Evolutionary conservation across 2,797 vertebrate species (phyloP).

Genomic region (Netta rufina): DNA sequence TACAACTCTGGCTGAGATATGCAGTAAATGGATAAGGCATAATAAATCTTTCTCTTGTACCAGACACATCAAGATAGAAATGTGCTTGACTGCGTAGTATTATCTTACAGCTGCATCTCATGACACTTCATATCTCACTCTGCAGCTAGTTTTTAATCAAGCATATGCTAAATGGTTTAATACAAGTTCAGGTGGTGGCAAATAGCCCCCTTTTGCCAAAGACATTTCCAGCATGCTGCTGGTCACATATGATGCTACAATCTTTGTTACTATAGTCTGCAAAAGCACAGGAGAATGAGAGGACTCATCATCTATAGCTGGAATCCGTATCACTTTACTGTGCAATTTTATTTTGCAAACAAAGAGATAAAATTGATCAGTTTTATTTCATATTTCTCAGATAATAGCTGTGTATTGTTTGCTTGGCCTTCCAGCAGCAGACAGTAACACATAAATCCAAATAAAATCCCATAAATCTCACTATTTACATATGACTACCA

Average conservation of each 20-base stretch:
- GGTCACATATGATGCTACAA: neutral
- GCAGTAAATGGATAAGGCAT: neutral
- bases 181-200: neutral
- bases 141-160: conserved; percentile 18
- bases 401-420: neutral
- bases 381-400: neutral
- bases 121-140: conserved; percentile 20
- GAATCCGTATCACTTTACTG: neutral
- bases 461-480: neutral
- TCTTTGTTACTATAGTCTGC: neutral
- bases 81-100: neutral
- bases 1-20: neutral
- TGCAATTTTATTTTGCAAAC: neutral
- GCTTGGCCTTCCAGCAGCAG: neutral
- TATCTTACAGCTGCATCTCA: conserved; percentile 34
- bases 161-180: conserved; percentile 1
- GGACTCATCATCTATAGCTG: rapidly evolving
- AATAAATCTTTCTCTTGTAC: conserved; percentile 28
- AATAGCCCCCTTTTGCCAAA: neutral
- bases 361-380: neutral
- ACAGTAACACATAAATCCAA: neutral
- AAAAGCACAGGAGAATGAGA: neutral
- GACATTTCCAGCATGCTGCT: neutral
- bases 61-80: neutral
- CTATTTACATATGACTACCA: neutral